Conservation (phyloP, 2,888 invertebrate genomes). For the Labia minor region DNA sequence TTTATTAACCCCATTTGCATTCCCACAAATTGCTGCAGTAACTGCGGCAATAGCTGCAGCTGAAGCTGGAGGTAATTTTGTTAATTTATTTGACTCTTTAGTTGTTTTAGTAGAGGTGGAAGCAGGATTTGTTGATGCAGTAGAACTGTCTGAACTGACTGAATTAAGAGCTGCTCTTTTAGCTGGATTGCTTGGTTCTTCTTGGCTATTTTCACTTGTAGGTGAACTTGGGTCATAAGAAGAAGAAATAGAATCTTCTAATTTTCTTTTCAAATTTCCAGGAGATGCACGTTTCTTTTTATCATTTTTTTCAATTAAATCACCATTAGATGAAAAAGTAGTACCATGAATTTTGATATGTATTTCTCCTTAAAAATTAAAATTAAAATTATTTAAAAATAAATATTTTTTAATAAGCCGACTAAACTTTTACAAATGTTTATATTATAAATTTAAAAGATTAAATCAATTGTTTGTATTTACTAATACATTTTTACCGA, state of each 20-base stretch:
- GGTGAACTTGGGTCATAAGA: slow-evolving; percentile 70
- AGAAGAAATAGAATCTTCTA: not conserved
- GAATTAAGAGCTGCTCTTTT: slow-evolving; percentile 38
- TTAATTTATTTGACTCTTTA: slow-evolving; percentile 15
- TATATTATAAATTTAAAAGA: too few species aligned
- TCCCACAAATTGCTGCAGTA: slow-evolving; percentile 18
- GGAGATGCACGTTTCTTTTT: not conserved
- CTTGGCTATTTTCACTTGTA: slow-evolving; percentile 59
- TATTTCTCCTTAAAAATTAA: too few species aligned
- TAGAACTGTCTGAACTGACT: not conserved
- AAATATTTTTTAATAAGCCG: too few species aligned
- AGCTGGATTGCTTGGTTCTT: slow-evolving; percentile 37
- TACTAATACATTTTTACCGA: too few species aligned
- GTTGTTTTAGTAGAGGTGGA: slow-evolving; percentile 17
- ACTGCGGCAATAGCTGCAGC: slow-evolving; percentile 23
- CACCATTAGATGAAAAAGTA: not conserved
- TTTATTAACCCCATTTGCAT: not conserved
- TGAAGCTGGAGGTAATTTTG: not conserved
- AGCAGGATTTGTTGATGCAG: not conserved
- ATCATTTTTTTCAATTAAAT: not conserved
- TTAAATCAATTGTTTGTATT: too few species aligned
- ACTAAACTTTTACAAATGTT: too few species aligned
- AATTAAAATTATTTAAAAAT: too few species aligned
- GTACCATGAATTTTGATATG: too few species aligned
- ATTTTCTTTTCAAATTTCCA: not conserved